Conservation (phyloP, 2,113 vertebrate species). For the Pangasianodon hypophthalmus region DNA sequence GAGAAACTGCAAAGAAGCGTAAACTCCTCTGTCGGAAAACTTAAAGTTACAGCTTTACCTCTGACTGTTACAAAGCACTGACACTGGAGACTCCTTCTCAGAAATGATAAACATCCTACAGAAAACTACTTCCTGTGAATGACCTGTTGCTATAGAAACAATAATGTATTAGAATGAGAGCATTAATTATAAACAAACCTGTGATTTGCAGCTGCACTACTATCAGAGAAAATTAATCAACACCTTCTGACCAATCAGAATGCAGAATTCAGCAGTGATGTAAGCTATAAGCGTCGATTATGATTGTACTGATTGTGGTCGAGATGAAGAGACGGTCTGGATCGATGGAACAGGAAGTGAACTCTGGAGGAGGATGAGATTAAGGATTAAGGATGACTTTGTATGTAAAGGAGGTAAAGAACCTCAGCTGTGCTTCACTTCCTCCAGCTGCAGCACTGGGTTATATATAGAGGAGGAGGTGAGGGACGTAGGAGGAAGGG, state of each 20-base stretch:
- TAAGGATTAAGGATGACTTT: not conserved
- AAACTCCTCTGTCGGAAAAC: no score
- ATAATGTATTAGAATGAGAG: not conserved
- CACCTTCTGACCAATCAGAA: not conserved
- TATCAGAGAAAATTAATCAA: not conserved
- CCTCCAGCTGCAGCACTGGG: not conserved
- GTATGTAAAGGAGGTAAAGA: not conserved
- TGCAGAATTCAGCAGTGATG: not conserved
- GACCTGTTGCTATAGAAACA: not conserved
- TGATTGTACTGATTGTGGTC: not conserved
- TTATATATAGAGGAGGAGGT: conserved; percentile 2
- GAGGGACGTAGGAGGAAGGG: not conserved
- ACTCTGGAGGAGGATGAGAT: not conserved
- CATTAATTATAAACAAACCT: not conserved
- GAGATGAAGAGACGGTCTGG: not conserved
- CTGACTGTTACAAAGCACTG: no score
- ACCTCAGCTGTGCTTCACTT: not conserved
- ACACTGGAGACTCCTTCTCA: not conserved
- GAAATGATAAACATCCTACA: no score
- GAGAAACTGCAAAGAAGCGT: no score
- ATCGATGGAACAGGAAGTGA: not conserved
- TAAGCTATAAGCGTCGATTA: not conserved
- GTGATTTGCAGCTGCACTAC: not conserved
- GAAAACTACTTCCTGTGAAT: not conserved
- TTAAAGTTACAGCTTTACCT: no score